Evolutionary conservation across 53 echinoderm and acorn worm species (phyloP), one percentile per base, ranked within the genome.

Genomic region (Crossaster papposus): DNA sequence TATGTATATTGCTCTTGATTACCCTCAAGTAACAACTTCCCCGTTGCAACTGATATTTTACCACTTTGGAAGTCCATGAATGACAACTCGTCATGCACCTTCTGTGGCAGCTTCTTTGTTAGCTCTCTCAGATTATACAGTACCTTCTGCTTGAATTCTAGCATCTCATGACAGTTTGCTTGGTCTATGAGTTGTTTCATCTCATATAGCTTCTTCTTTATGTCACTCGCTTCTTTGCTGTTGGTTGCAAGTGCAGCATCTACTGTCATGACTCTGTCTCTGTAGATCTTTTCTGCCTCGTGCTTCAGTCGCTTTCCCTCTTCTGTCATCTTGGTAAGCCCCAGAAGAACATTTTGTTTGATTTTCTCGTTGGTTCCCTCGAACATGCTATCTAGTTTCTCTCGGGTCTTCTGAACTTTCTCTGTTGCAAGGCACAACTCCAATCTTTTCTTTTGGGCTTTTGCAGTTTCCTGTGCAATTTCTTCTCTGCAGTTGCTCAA

Each of bases 101-200:
- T 54, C 22, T 53, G 33, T 2, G 71, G 71, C 53, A 15, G 51
- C 36, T 28, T 83, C 51, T 68, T 30, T 50, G 51, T 29, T 30
- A 85, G 71, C 17, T 70, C 22, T 10, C 30, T 31, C 10, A 85
- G 50, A 30, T 73, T 85, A 6, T 72, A 10, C 30, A 72, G 32
- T 23, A 73, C 30, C n/a, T 72, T 85, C 54, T 85, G 71, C 24
- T 85, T 72, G 31, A 85, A 72, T 12, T 20, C 22, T 30, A 85
- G 72, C 52, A 72, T 85, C 73, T 85, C 85, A 34, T 85, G 36
- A 54, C 53, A 33, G 72, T 54, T 85, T 22, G 51, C 73, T 20
- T 72, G 54, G 20, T 44, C 33, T 50, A 85, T 85, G 35, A 83
- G n/a, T 68, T 32, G 65, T 38, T 33, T 22, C 72, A 72, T 70